Percentiles rank a stretch among this genome's conserved stretches.
These are phyloP conservation scores for Ophthalmolycus amberensis DNA, from an alignment of 2,113 vertebrate genomes.

Conservation along the genomic window DNA sequence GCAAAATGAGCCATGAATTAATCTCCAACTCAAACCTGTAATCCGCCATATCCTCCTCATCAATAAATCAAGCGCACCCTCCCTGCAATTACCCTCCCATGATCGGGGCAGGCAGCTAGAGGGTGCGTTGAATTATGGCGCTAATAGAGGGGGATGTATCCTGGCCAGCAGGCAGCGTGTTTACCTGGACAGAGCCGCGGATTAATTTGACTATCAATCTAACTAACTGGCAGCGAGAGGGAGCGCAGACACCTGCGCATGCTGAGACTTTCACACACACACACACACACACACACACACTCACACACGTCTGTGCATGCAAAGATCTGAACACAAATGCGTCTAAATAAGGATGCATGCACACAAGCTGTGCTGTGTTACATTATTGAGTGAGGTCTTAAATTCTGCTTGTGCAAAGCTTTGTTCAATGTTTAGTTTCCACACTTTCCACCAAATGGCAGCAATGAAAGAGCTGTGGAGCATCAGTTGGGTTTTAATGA, in stretches of 20 bases:
- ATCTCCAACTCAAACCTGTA: conserved; percentile 67
- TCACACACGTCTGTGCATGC: not conserved
- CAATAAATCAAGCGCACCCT: conserved; percentile 71
- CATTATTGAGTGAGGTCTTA: not conserved
- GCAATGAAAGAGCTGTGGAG: not conserved
- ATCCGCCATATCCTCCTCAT: conserved; percentile 48
- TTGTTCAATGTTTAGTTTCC: not conserved
- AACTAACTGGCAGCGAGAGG: conserved; percentile 62
- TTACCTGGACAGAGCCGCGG: conserved; percentile 74
- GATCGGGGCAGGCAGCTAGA: conserved; percentile 72
- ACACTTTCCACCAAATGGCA: not conserved
- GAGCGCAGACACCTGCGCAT: conserved; percentile 14
- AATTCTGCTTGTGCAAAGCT: not conserved
- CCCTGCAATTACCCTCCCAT: conserved; percentile 72
- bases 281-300: conserved; percentile 11
- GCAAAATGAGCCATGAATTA: conserved; percentile 62
- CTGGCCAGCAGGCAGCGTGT: conserved; percentile 75
- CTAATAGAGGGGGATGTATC: conserved; percentile 74
- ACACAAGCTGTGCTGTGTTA: not conserved
- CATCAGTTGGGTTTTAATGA: conserved; percentile 1
- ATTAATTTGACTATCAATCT: conserved; percentile 80
- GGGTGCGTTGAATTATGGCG: conserved; percentile 72
- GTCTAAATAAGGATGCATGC: not conserved
- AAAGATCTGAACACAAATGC: not conserved
- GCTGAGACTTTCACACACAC: conserved; percentile 19